phyloP scores from a whole-genome alignment of 2,113 vertebrate species.

The Micronycteris hirsuta region DNA sequence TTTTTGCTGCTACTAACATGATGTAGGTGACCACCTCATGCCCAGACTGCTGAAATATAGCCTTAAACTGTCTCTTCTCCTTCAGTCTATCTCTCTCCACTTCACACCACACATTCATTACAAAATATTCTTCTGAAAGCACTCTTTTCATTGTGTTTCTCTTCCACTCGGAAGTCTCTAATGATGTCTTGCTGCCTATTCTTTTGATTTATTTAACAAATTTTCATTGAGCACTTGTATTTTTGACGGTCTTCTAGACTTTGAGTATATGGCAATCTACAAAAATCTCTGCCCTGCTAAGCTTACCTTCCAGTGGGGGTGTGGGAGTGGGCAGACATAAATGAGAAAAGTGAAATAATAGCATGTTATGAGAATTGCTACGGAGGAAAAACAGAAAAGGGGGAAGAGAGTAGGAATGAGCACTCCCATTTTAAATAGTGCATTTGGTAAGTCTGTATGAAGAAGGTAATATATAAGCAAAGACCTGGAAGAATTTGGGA shows the following conservation, averaged over 20 bases:
- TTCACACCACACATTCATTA: neutral
- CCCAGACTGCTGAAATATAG: neutral
- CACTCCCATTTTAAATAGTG: neutral
- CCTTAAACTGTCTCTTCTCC: neutral
- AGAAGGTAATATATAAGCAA: neutral
- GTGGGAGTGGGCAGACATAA: neutral
- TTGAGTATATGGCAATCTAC: neutral
- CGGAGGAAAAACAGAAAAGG: neutral
- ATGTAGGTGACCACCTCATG: neutral
- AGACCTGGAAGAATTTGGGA: neutral
- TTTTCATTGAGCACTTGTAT: neutral
- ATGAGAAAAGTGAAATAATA: neutral
- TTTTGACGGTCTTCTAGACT: conserved; percentile 11
- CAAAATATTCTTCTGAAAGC: neutral
- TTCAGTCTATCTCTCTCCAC: neutral
- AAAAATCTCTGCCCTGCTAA: neutral
- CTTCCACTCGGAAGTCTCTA: neutral
- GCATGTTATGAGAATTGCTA: neutral
- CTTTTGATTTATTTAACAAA: neutral
- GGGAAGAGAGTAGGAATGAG: neutral
- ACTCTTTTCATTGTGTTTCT: neutral
- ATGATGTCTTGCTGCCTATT: neutral
- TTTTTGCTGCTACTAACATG: neutral
- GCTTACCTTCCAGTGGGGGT: neutral
- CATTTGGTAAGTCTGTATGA: neutral